Percentiles rank a stretch among this genome's conserved stretches.
Conservation (phyloP, 2,888 invertebrate species). For the Eristalinus sepulchralis region DNA sequence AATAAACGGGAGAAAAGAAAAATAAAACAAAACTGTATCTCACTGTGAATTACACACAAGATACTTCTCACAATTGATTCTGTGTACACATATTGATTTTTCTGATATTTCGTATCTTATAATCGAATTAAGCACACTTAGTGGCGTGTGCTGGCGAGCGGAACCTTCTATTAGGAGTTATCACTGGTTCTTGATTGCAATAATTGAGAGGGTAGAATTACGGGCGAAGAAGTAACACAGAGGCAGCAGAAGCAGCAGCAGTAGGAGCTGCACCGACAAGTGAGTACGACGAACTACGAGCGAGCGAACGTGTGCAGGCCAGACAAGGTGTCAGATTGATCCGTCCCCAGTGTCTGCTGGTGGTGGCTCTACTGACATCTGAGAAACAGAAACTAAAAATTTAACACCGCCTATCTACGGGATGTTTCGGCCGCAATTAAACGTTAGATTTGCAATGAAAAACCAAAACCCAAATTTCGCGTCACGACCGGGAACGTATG, state of each 20-base stretch:
- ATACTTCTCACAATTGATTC: slow-evolving; percentile 54
- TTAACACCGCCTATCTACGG: slow-evolving; percentile 5
- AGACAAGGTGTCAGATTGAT: slow-evolving; percentile 66
- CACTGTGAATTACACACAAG: slow-evolving; percentile 27
- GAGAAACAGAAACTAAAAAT: slow-evolving; percentile 20
- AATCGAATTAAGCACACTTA: slow-evolving; percentile 66
- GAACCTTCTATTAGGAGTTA: slow-evolving; percentile 61
- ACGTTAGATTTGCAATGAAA: slow-evolving; percentile 45
- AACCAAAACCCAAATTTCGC: slow-evolving; percentile 29
- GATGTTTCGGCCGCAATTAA: slow-evolving; percentile 28
- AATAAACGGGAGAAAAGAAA: slow-evolving; percentile 2
- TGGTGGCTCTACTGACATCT: slow-evolving; percentile 31
- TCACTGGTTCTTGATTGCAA: slow-evolving; percentile 19
- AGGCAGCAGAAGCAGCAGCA: not conserved
- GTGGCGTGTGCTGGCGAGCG: slow-evolving; percentile 31
- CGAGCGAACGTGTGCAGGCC: slow-evolving; percentile 23
- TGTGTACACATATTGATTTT: slow-evolving; percentile 65
- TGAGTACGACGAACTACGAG: not conserved
- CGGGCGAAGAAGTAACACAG: slow-evolving; percentile 22
- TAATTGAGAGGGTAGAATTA: slow-evolving; percentile 35
- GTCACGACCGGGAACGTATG: slow-evolving; percentile 51
- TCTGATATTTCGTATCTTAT: slow-evolving; percentile 47
- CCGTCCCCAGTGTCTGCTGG: slow-evolving; percentile 22
- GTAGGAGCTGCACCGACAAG: slow-evolving; percentile 27
- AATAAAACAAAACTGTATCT: not conserved